These are phyloP conservation scores for Brachypalpus laphriformis DNA, from an alignment of 2,888 invertebrate species.

Conservation along the genomic window DNA sequence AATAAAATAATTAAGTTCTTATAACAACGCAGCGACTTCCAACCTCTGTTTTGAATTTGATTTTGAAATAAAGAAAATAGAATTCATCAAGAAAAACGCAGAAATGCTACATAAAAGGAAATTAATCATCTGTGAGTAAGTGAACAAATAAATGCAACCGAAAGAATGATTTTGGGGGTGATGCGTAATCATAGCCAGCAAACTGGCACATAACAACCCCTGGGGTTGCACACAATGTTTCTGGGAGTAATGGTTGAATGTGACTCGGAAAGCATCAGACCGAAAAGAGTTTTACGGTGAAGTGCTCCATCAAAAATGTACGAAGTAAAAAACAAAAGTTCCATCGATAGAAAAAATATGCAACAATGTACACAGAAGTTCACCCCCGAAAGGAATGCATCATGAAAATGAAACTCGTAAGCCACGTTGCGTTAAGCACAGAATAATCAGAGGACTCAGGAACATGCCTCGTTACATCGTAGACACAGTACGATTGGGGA, in stretches of 20 bases:
- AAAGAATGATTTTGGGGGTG: neutral
- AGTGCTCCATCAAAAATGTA: slow-evolving; percentile 56
- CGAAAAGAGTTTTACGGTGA: slow-evolving; percentile 23
- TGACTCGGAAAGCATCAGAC: slow-evolving; percentile 44
- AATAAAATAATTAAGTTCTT: too few relatives aligned
- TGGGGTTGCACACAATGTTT: neutral
- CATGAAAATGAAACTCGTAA: slow-evolving; percentile 25
- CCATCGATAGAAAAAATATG: neutral
- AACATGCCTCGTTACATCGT: slow-evolving; percentile 8
- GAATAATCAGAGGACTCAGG: slow-evolving; percentile 10
- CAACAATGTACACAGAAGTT: slow-evolving; percentile 14
- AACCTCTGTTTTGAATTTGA: slow-evolving; percentile 33
- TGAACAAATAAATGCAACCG: slow-evolving; percentile 50
- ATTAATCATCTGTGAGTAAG: slow-evolving; percentile 67
- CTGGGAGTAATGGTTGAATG: too few relatives aligned
- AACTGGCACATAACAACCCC: neutral
- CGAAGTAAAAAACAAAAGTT: slow-evolving; percentile 26
- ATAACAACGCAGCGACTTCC: too few relatives aligned
- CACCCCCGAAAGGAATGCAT: slow-evolving; percentile 43
- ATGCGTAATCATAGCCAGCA: neutral
- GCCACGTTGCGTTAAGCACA: slow-evolving; percentile 19
- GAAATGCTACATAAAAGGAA: slow-evolving; percentile 37
- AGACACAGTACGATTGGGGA: slow-evolving; percentile 1
- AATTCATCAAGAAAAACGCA: neutral
- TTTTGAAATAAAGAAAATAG: slow-evolving; percentile 24